Percentiles rank a stretch among this genome's conserved stretches.
Evolutionary conservation across 2,888 invertebrate genomes (phyloP).

Genomic region (Epinotia bilunana): DNA sequence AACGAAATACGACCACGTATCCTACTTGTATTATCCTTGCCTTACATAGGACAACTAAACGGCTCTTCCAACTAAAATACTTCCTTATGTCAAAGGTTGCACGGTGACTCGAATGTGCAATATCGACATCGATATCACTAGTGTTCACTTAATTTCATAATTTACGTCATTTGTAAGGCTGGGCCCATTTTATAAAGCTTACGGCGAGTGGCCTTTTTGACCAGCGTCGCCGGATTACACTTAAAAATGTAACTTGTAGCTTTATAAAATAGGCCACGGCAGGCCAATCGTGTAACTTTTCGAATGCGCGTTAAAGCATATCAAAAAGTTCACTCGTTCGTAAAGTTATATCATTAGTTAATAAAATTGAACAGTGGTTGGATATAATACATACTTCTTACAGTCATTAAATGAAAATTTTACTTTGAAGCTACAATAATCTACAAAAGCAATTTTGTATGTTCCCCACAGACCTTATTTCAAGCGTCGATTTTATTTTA

Average conservation of each 20-base stretch:
- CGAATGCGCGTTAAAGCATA: background rate
- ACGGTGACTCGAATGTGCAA: no score
- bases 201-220: no score
- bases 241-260: no score
- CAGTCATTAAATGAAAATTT: background rate
- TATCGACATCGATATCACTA: no score
- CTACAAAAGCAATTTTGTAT: no score
- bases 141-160: no score
- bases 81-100: background rate
- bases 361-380: no score
- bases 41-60: background rate
- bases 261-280: no score
- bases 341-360: background rate
- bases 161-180: no score
- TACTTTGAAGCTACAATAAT: no score
- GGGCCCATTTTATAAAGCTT: no score
- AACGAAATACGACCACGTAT: background rate
- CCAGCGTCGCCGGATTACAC: no score
- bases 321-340: background rate
- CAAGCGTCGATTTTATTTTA: background rate
- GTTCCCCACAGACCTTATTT: background rate
- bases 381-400: background rate
- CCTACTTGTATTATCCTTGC: background rate
- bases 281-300: background rate
- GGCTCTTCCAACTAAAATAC: background rate